Evolutionary conservation across 2,797 vertebrate genomes (phyloP).

Genomic region (Bucorvus abyssinicus): DNA sequence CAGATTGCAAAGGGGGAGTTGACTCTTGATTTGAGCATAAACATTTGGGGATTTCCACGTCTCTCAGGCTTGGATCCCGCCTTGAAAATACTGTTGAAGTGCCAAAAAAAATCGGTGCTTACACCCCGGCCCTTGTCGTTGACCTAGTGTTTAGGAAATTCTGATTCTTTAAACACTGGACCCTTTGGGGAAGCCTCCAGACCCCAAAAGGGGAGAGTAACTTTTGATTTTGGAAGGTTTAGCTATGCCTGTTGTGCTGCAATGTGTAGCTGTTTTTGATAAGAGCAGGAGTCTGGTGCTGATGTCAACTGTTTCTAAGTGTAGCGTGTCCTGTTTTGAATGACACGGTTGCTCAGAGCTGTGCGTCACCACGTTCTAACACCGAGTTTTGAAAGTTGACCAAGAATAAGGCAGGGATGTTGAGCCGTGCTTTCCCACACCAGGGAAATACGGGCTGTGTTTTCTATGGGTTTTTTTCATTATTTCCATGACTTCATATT

Average conservation of each 20-base stretch:
- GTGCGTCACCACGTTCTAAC: background rate
- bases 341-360: background rate
- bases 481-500: background rate
- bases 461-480: background rate
- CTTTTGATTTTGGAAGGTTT: background rate
- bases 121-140: background rate
- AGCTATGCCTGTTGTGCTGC: background rate
- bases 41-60: background rate
- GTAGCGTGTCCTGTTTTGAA: background rate
- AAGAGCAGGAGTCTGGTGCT: background rate
- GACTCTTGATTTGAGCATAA: background rate
- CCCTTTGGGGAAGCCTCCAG: background rate
- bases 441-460: background rate
- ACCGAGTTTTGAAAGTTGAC: background rate
- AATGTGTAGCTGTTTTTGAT: background rate
- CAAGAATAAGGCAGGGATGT: background rate
- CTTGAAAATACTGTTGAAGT: background rate
- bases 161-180: background rate
- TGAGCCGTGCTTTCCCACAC: background rate
- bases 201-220: background rate
- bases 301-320: background rate
- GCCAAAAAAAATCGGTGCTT: background rate
- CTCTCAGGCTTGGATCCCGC: background rate
- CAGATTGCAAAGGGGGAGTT: background rate
- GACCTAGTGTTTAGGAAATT: background rate